A percentile compares a stretch with the other conserved stretches of the same genome.
Conservation (phyloP, 2,888 invertebrate genomes). For the Heliconius aoede region DNA sequence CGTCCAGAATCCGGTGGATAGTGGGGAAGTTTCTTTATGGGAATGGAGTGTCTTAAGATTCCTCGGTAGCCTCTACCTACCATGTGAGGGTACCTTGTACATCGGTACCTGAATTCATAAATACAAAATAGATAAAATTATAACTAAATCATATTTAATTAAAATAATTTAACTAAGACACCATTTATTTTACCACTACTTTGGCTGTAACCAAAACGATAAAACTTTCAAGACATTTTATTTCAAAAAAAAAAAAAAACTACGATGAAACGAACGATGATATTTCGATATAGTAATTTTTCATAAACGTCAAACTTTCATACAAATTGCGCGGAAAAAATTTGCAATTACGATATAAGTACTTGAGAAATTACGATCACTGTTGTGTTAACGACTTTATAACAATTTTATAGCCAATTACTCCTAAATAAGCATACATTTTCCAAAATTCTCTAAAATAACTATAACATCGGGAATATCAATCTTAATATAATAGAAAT, state of each 20-base stretch:
- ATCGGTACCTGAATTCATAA: no score
- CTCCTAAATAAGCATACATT: conserved; percentile 43
- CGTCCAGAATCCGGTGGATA: no score
- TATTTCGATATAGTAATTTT: conserved; percentile 9
- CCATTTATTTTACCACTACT: no score
- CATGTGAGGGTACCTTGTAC: no score
- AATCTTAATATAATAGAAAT: neutral
- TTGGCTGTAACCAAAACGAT: no score
- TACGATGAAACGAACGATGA: neutral
- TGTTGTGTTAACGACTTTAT: conserved; percentile 44
- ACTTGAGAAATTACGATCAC: conserved; percentile 39
- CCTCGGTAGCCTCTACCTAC: neutral
- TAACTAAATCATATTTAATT: no score
- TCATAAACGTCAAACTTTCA: conserved; percentile 16
- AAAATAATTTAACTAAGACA: no score
- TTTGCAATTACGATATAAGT: conserved; percentile 21
- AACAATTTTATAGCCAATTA: conserved; percentile 47
- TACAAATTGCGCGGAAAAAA: conserved; percentile 5
- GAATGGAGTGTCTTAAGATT: neutral
- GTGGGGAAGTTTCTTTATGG: no score
- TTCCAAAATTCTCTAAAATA: conserved; percentile 11
- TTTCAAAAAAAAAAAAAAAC: no score
- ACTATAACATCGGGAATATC: conserved; percentile 4
- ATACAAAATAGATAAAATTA: no score
- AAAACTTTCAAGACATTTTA: no score